Evolutionary conservation across 2,113 vertebrate genomes (phyloP), one percentile per base, ranked within the genome.

Genomic region (Scomber colias): DNA sequence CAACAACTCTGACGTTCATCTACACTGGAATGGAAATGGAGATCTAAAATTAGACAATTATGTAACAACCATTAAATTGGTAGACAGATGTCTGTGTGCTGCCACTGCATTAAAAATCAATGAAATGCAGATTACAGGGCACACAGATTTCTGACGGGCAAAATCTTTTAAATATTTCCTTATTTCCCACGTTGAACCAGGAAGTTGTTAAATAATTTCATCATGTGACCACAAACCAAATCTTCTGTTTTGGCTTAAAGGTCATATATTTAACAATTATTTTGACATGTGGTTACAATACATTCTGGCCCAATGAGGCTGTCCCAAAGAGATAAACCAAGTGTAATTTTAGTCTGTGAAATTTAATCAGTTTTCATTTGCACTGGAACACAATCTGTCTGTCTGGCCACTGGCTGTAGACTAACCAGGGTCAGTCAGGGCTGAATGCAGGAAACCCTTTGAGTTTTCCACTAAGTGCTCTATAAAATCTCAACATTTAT

Each of bases 361-460:
- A 69, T 77, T 82, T 54, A 81, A 84, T 83, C 70, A 50, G 57
- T 72, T 74, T 85, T 77, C 66, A 81, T 82, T 81, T 77, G 55
- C 12, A n/a, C 45, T 78, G 71, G 75, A 85, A 79, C 46, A 75
- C 60, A 88, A 72, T 63, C 49, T 71, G 72, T 78, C 83, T 75
- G 72, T 74, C 77, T 85, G 66, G 78, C 63, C 53, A 14, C 19
- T 17, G 60, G 68, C 83, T 73, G 55, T 77, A 74, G 19, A 74
- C 56, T 81, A 81, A 85, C 48, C 11, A 5, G 55, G 67, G 53
- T 17, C 15, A 12, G 71, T 73, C 30, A 49, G 49, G 74, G 53
- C 30, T 77, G 45, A 61, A 77, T 68, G 19, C 31, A 71, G 78
- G 63, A 72, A 75, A 84, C 67, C 79, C 46, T 79, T 77, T 72